phyloP scores from a whole-genome alignment of 2,113 vertebrate species.

The human region DNA sequence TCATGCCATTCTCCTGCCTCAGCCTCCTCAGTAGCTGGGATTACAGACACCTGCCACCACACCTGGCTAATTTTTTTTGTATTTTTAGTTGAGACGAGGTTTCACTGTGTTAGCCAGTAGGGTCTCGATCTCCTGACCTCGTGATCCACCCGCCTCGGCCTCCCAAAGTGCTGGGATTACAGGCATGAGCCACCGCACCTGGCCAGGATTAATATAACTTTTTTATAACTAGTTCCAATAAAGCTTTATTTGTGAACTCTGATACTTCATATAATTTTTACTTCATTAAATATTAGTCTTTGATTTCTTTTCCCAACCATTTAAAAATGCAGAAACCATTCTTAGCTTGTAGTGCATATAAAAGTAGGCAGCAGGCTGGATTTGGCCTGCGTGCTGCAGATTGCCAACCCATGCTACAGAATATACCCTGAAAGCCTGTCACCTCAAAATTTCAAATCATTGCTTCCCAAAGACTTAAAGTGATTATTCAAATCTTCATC shows the following conservation, averaged over 20 bases:
- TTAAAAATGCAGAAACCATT: conserved; percentile 5
- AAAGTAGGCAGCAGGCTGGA: not conserved
- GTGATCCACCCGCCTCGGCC: too few relatives aligned
- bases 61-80: too few relatives aligned
- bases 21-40: too few relatives aligned
- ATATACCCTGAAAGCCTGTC: not conserved
- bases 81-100: too few relatives aligned
- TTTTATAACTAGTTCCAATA: not conserved
- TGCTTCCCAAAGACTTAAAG: conserved; percentile 90
- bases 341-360: not conserved
- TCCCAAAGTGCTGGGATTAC: too few relatives aligned
- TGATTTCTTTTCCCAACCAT: not conserved
- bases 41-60: too few relatives aligned
- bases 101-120: too few relatives aligned
- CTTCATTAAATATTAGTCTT: not conserved
- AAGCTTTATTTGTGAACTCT: not conserved
- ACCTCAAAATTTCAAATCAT: conserved; percentile 87
- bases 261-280: not conserved
- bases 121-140: too few relatives aligned
- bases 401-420: not conserved
- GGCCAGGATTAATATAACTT: too few relatives aligned
- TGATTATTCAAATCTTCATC: conserved; percentile 88
- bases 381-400: not conserved
- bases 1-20: too few relatives aligned
- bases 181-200: too few relatives aligned